Conservation (phyloP, 2,888 invertebrate species). For the Gandaritis pyraliata region DNA sequence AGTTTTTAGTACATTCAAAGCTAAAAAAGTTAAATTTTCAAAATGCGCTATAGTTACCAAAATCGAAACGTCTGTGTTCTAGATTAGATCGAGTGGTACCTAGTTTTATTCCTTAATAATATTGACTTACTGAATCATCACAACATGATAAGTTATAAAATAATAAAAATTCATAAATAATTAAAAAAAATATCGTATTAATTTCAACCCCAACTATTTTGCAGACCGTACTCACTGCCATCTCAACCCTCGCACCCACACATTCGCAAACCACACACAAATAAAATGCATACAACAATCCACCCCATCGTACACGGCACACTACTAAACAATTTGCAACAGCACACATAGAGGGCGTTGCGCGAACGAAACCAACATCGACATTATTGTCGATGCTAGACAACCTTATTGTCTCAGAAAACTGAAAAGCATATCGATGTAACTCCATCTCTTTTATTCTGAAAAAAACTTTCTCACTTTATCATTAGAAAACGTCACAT, state of each 20-base stretch:
- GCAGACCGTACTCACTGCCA: constrained; percentile 62
- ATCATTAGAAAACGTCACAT: constrained; percentile 49
- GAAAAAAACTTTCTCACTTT: constrained; percentile 41
- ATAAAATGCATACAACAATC: constrained; percentile 26
- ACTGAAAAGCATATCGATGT: constrained; percentile 55
- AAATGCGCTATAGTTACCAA: no score
- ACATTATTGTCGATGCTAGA: constrained; percentile 40
- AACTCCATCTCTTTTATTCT: constrained; percentile 38
- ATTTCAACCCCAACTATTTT: constrained; percentile 43
- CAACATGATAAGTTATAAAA: not conserved
- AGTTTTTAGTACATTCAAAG: no score
- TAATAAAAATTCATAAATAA: not conserved
- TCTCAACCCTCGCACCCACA: constrained; percentile 66
- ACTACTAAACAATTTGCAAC: constrained; percentile 47
- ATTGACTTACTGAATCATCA: no score
- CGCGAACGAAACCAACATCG: constrained; percentile 38
- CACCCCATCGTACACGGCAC: constrained; percentile 40
- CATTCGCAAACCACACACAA: constrained; percentile 13
- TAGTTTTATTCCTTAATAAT: no score
- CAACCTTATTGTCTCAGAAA: constrained; percentile 48
- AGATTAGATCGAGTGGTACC: no score
- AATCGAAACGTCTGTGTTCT: no score
- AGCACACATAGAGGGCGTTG: constrained; percentile 54
- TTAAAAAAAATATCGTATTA: not conserved
- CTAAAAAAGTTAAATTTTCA: no score